Base-by-base conservation (phyloP, 2,888 invertebrate genomes). In the Ypsolopha sequella region DNA sequence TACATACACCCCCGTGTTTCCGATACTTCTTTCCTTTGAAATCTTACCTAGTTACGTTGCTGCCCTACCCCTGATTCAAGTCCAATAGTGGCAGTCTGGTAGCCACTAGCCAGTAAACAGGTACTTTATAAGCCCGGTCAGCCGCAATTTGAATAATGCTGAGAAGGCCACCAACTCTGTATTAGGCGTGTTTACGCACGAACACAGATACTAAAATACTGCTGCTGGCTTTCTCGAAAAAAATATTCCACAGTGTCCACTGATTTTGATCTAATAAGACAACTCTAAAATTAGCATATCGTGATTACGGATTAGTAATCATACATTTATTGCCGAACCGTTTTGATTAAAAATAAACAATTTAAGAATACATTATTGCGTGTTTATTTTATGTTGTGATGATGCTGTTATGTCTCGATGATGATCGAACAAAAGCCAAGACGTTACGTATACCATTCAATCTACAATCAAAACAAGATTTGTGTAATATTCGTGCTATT, bases 101-200 rank as follows among this genome's bases (percentile, higher is more conserved):
- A 8, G 11, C 47, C 1, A 47, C 14, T 13, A 8, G 11, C 47
- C 1, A 47, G 14, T 47, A 47, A 47, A 47, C 14, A 47, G 36
- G 36, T 36, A 7, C 11, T 47, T 48, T 45, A 36, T 48, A 53
- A 38, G 46, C 48, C 36, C 9, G 35, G 24, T 47, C 41, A 44
- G 41, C 14, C 33, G 13, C 48, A 41, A 44, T 43, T 47, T 49
- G 52, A 49, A 47, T 47, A 47, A 47, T 47, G 36, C 47, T 36
- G 41, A 44, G 51, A 51, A 51, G 51, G 52, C 36, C 52, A n/a
- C 47, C 11, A 11, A 11, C 11, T 13, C 53, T 50, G 43, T 52
- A 55, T 53, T 44, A 48, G 52, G 53, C 44, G 35, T 13, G 51
- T 45, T 53, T 55, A 50, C 54, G 54, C 43, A 54, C 35, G n/a